Evolutionary conservation across 2,113 vertebrate genomes (phyloP).

Genomic region (Geococcyx californianus): DNA sequence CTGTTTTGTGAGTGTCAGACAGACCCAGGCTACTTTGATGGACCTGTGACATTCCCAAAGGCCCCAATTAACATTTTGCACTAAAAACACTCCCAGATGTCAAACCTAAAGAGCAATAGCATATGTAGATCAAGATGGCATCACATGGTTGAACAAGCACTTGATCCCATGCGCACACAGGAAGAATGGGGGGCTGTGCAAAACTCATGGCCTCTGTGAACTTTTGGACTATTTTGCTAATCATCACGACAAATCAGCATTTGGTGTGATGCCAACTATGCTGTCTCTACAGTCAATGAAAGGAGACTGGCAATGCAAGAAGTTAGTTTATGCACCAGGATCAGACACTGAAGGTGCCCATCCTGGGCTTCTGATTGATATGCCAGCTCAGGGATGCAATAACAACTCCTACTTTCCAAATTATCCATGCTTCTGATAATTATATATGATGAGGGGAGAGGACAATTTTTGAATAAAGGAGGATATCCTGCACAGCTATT

Average conservation of each 20-base stretch:
- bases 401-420: not conserved
- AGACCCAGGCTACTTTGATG: not conserved
- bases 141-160: not conserved
- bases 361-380: no score
- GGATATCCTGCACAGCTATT: not conserved
- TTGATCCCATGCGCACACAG: not conserved
- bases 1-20: not conserved
- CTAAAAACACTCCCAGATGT: not conserved
- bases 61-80: not conserved
- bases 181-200: not conserved
- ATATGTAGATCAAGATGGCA: not conserved
- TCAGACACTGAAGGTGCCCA: not conserved
- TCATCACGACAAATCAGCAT: not conserved
- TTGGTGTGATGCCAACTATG: fast-evolving
- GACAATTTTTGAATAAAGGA: not conserved
- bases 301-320: not conserved
- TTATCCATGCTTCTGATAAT: not conserved
- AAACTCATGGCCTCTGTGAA: not conserved
- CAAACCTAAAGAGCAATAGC: not conserved
- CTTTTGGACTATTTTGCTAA: not conserved
- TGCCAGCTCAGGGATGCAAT: not conserved
- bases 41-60: not conserved
- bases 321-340: not conserved
- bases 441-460: not conserved
- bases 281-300: not conserved